Evolutionary conservation across 92 coral and sea anemone species (phyloP).

Genomic region (Micromussa lordhowensis): DNA sequence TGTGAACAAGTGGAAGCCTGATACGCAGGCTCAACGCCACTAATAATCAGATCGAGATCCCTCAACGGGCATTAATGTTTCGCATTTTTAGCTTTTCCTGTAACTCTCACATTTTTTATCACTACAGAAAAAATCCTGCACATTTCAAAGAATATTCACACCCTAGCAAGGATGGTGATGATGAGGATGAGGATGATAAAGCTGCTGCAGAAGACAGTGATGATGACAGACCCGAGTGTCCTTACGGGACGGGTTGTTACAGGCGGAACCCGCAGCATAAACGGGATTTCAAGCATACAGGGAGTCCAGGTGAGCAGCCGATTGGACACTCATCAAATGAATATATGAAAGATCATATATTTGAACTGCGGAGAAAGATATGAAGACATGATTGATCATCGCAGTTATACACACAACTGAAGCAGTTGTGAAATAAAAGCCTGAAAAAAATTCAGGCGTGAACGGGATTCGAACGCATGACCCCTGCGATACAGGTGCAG

Average conservation of each 20-base stretch:
- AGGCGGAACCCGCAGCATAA: conserved; percentile 84
- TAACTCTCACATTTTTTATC: neutral
- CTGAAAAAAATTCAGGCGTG: too few species aligned
- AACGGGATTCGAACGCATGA: too few species aligned
- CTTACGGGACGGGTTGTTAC: conserved; percentile 88
- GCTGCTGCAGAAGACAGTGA: conserved; percentile 40
- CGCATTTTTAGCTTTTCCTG: neutral
- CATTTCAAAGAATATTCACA: conserved; percentile 93
- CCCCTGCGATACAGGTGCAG: too few species aligned
- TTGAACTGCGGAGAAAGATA: too few species aligned
- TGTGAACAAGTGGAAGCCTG: too few species aligned
- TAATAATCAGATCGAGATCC: neutral
- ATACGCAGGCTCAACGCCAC: too few species aligned
- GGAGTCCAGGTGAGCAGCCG: conserved; percentile 39
- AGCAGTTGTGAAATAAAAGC: too few species aligned
- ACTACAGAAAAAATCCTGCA: conserved; percentile 79
- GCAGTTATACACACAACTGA: too few species aligned
- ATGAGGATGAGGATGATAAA: conserved; percentile 22
- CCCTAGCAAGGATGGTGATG: conserved; percentile 39
- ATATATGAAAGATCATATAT: too few species aligned
- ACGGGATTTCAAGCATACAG: conserved; percentile 79
- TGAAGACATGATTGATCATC: too few species aligned
- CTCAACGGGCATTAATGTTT: neutral
- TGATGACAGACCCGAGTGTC: conserved; percentile 76
- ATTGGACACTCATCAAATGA: too few species aligned